A percentile compares a stretch with the other conserved stretches of the same genome.
Evolutionary conservation across 2,113 vertebrate species (phyloP).

Genomic region (Nicator chloris): DNA sequence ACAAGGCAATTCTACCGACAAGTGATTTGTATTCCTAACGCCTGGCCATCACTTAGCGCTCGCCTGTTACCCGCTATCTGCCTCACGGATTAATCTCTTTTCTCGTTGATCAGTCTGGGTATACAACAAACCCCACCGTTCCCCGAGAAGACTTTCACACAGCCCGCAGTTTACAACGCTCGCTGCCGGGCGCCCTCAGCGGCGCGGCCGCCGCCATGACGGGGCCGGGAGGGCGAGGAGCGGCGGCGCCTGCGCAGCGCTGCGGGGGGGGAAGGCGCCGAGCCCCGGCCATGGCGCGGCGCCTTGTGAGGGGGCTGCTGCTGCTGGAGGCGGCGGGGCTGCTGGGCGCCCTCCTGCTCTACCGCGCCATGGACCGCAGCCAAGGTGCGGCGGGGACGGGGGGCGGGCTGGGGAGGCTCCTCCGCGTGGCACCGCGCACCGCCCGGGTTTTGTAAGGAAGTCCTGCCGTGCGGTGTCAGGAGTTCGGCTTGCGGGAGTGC

Average conservation of each 20-base stretch:
- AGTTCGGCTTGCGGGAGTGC: rapidly evolving
- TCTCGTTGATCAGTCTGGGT: too few species aligned
- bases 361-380: slow-evolving; percentile 37
- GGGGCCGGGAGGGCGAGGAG: rapidly evolving
- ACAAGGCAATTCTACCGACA: not conserved
- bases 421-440: too few species aligned
- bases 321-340: not conserved
- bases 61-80: not conserved
- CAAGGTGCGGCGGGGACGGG: not conserved
- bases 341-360: slow-evolving; percentile 8
- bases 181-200: rapidly evolving
- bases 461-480: rapidly evolving
- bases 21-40: not conserved
- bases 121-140: too few species aligned
- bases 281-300: not conserved
- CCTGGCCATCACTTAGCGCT: too few species aligned
- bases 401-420: not conserved
- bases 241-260: not conserved
- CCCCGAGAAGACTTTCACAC: rapidly evolving
- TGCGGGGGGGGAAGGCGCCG: not conserved
- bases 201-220: rapidly evolving
- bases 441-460: not conserved
- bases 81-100: too few species aligned
- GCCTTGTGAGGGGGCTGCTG: rapidly evolving
- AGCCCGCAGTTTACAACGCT: rapidly evolving